Evolutionary conservation across 2,888 invertebrate genomes (phyloP), one percentile per base, ranked within the genome.

Genomic region (Phlogophora meticulosa): DNA sequence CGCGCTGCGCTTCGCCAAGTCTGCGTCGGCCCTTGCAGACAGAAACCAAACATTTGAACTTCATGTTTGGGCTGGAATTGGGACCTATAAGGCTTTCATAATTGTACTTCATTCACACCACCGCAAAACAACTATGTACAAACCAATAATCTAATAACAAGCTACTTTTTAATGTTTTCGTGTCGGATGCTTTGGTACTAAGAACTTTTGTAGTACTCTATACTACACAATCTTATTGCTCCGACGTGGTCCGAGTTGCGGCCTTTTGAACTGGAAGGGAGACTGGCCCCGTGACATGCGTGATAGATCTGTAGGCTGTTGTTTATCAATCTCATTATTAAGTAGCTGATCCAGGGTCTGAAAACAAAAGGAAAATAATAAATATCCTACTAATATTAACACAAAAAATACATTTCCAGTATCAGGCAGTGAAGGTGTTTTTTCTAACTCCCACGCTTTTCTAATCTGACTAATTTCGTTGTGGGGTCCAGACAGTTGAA

Each of bases 311-410:
- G 68, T 57, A 4, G 64, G 72, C 15, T 52, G 68, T 1, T 63
- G 15, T 42, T 84, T 66, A 0, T 76, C 53, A 9, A 94, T 94
- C 67, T 94, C 94, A 0, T 85, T 75, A 56, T 87, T 92, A 1
- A 94, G 57, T 0, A 93, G 74, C 59, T 87, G 84, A 15, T 93
- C 93, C 46, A 94, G 62, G 0, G 88, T 87, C 94, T 94, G 87
- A n/a, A 89, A 91, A 34, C 0, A 1, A 48, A 52, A 52, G 7
- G 3, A n/a, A 20, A 15, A 48, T 22, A 28, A 40, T 45, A n/a
- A 7, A 53, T 53, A 28, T 28, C 28, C 28, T 28, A 28, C 28
- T 34, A 11, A 51, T 43, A 2, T 7, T 10, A 9, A 24, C 22
- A 46, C 17, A 13, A 55, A 17, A 43, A 43, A 53, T n/a, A n/a